Conservation (phyloP, 1,140 invertebrate species). For the Trachymyrmex septentrionalis region DNA sequence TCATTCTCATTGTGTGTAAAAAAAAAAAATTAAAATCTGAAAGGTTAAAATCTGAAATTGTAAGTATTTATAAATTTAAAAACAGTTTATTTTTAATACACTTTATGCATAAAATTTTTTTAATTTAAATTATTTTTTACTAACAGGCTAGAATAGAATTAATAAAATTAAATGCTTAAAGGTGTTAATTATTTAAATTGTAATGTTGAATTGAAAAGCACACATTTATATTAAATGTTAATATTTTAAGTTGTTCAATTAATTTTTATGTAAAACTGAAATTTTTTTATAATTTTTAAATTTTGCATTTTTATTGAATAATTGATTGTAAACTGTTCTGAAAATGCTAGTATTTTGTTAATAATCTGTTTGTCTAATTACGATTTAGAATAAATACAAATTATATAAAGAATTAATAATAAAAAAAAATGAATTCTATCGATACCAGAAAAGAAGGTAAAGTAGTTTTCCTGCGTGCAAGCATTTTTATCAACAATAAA, state of each 20-base stretch:
- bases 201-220: not conserved
- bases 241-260: not conserved
- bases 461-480: not conserved
- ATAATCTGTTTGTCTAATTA: not conserved
- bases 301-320: not conserved
- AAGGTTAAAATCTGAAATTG: not conserved
- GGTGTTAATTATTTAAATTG: not conserved
- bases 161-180: no score
- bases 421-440: not conserved
- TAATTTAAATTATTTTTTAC: not conserved
- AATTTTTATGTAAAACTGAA: not conserved
- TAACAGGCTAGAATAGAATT: not conserved
- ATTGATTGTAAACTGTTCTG: not conserved
- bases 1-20: not conserved
- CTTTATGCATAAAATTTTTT: not conserved
- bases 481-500: constrained; percentile 14
- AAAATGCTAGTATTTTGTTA: not conserved
- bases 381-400: not conserved
- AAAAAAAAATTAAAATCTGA: not conserved
- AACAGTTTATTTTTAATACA: not conserved
- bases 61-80: not conserved
- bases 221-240: not conserved
- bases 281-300: not conserved
- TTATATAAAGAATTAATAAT: constrained; percentile 4
- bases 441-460: not conserved